Base-by-base conservation (phyloP, 1,140 invertebrate species). In the Thalassaphorura encarpata region DNA sequence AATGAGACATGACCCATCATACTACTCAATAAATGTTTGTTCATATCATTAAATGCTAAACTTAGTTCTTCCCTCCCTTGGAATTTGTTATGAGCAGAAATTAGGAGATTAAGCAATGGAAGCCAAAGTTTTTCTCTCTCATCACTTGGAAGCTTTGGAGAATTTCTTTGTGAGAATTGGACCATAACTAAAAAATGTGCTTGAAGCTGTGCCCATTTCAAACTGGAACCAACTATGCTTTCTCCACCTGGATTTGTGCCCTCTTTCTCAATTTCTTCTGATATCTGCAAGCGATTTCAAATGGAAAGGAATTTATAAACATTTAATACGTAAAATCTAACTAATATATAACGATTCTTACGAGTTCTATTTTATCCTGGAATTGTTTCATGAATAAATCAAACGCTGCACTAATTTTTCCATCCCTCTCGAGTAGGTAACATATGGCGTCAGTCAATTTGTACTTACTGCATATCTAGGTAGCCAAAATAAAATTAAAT, bases 1-100 rank as follows among this genome's bases (percentile, higher is more conserved):
- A 79, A 67, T 11, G 74, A 71, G 27, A 80, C 74, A 59, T 79
- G 76, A 42, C 76, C 75, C 72, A 78, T 79, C 77, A 80, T 79
- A 58, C 73, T 75, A 56, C 76, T 78, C 18, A 80, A 59, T 5
- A 80, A 68, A 66, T 77, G 73, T 40, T 73, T 72, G 4, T 76
- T 78, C 60, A 76, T 64, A 43, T 75, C 70, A 61, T 70, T 69
- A 23, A 71, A 69, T 24, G 64, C 68, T 52, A 41, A 11, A 50
- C 48, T 24, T 68, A 33, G 54, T n/a, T 36, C n/a, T 11, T 11
- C 33, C 69, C 55, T 69, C 62, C 31, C 58, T 52, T 54, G 70
- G 70, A 24, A 76, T 55, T 52, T 71, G 48, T 73, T 68, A 43
- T 75, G 74, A n/a, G 76, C 74, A 19, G 68, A 58, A 67, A 78